Evolutionary conservation across 2,888 invertebrate species (phyloP).

Genomic region (Blera fallax): DNA sequence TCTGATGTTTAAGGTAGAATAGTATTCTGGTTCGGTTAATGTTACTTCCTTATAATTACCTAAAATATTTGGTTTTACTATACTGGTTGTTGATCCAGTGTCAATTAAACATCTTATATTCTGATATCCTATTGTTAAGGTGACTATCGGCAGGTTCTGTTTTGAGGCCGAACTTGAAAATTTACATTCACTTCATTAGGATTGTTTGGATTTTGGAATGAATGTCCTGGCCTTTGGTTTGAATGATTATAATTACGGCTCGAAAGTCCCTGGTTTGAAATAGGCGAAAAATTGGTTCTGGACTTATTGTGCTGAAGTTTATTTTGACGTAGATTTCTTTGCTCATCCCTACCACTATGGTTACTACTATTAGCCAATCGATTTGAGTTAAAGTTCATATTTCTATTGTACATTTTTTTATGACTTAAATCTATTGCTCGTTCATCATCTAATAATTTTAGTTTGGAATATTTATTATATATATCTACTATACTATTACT

Average conservation of each 20-base stretch:
- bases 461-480: conserved; percentile 13
- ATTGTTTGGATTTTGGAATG: background rate
- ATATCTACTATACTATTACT: conserved; percentile 2
- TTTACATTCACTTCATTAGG: background rate
- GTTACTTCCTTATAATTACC: background rate
- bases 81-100: background rate
- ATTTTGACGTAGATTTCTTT: no score
- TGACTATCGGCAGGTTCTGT: background rate
- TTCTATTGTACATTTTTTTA: background rate
- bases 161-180: background rate
- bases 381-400: no score
- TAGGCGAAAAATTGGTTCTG: no score
- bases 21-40: background rate
- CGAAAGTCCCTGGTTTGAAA: no score
- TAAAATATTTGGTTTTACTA: background rate
- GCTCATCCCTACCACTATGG: no score
- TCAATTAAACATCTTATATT: background rate
- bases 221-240: background rate
- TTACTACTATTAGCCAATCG: no score
- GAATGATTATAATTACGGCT: no score
- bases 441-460: conserved; percentile 11
- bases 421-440: background rate
- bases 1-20: no score
- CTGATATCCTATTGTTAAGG: background rate
- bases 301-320: no score